A percentile compares a stretch with the other conserved stretches of the same genome.
These are phyloP conservation scores for Xanthia icteritia DNA, from an alignment of 2,888 invertebrate species.

Conservation along the genomic window DNA sequence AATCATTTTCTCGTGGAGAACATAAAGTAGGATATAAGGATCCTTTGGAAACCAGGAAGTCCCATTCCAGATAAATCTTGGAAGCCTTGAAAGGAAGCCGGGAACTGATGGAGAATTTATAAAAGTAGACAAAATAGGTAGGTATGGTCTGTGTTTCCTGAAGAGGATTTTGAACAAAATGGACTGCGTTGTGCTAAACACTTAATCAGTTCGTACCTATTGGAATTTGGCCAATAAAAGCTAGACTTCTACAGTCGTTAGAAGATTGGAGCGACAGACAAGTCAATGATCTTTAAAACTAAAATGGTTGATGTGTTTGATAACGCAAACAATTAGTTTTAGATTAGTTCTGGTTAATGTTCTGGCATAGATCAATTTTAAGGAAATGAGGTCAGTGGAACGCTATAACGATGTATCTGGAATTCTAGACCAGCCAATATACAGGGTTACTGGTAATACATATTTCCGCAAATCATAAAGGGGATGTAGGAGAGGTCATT, in stretches of 20 bases:
- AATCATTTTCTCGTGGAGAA: neutral
- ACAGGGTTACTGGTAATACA: too few species aligned
- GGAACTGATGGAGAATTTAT: neutral
- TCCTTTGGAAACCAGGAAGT: neutral
- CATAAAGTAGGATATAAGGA: neutral
- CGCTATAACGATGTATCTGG: neutral
- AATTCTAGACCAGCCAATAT: neutral
- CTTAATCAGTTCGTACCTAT: neutral
- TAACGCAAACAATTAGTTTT: slow-evolving; percentile 12
- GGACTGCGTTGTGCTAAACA: neutral
- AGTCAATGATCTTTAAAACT: slow-evolving; percentile 12
- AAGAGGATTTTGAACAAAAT: neutral
- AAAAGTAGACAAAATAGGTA: neutral
- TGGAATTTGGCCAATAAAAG: slow-evolving; percentile 6
- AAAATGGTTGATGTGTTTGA: slow-evolving; percentile 18
- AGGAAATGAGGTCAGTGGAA: neutral
- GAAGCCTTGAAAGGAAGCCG: neutral
- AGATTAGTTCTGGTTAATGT: neutral
- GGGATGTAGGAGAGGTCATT: too few species aligned
- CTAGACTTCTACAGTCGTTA: neutral
- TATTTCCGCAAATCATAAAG: too few species aligned
- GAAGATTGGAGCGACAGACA: neutral
- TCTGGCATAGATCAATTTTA: neutral
- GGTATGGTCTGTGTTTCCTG: neutral
- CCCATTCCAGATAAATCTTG: neutral